Percentiles rank a stretch among this genome's conserved stretches.
Conservation (phyloP, 2,888 invertebrate genomes). For the Agrochola litura region DNA sequence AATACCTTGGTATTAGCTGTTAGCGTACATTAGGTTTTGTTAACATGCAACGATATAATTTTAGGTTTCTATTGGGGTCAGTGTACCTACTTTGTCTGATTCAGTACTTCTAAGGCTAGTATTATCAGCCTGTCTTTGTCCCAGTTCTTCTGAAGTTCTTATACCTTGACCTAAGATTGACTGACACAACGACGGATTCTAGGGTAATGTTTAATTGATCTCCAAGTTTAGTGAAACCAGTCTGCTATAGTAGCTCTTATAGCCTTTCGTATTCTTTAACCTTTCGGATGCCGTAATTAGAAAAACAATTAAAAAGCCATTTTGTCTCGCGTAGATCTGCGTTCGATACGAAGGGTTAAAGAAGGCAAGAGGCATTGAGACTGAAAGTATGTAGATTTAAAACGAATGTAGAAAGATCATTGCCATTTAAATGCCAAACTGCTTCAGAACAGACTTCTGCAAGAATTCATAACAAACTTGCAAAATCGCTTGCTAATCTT, state of each 20-base stretch:
- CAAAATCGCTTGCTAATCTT: not conserved
- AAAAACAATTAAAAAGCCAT: no score
- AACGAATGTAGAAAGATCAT: not conserved
- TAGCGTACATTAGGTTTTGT: slow-evolving; percentile 32
- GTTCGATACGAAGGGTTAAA: no score
- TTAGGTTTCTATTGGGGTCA: slow-evolving; percentile 55
- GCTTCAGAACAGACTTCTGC: not conserved
- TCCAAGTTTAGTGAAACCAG: slow-evolving; percentile 30
- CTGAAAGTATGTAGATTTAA: not conserved
- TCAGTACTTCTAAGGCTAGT: slow-evolving; percentile 13
- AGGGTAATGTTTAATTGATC: slow-evolving; percentile 6
- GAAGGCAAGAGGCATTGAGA: not conserved
- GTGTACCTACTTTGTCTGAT: slow-evolving; percentile 3
- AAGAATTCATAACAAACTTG: not conserved
- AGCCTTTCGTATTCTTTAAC: not conserved
- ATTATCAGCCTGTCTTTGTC: slow-evolving; percentile 26
- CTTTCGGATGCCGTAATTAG: no score
- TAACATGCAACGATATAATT: slow-evolving; percentile 55
- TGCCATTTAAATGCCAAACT: not conserved
- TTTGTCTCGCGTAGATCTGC: no score
- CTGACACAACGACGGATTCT: not conserved
- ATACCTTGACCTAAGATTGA: slow-evolving; percentile 33
- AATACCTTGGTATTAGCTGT: slow-evolving; percentile 38
- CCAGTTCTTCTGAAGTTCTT: slow-evolving; percentile 13
- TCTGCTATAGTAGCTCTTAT: not conserved